Evolutionary conservation across 2,797 vertebrate genomes (phyloP).

Genomic region (Pangasius sanitwongsei): DNA sequence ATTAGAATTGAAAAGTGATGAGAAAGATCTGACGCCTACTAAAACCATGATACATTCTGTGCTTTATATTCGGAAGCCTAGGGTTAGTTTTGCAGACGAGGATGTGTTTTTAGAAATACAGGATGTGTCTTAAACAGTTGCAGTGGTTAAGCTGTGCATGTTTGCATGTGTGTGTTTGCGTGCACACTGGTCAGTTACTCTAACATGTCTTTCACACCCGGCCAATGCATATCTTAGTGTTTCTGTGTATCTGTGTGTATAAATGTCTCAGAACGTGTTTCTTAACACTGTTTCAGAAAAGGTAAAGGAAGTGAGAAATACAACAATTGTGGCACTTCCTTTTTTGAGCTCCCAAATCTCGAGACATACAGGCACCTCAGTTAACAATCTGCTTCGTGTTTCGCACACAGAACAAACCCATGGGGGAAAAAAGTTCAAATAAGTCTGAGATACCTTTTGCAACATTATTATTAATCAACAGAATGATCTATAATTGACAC

Average conservation of each 20-base stretch:
- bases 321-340: conserved; percentile 7
- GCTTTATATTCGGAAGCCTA: not conserved
- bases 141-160: not conserved
- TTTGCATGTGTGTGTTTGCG: not conserved
- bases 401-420: conserved; percentile 8
- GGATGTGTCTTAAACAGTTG: not conserved
- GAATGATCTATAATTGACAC: conserved; percentile 48
- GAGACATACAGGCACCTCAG: not conserved
- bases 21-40: not conserved
- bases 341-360: not conserved
- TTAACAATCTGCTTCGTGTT: not conserved
- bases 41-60: not conserved
- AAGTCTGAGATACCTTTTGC: not conserved
- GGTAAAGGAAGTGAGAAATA: conserved; percentile 33
- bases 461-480: conserved; percentile 37
- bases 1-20: not conserved
- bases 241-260: not conserved
- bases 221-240: not conserved
- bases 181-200: not conserved
- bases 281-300: conserved; percentile 2
- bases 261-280: not conserved
- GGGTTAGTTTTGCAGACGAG: not conserved
- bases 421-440: not conserved
- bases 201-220: not conserved
- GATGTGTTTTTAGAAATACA: not conserved